These are phyloP conservation scores for Epinotia bilunana DNA, from an alignment of 2,888 invertebrate species.

Conservation along the genomic window DNA sequence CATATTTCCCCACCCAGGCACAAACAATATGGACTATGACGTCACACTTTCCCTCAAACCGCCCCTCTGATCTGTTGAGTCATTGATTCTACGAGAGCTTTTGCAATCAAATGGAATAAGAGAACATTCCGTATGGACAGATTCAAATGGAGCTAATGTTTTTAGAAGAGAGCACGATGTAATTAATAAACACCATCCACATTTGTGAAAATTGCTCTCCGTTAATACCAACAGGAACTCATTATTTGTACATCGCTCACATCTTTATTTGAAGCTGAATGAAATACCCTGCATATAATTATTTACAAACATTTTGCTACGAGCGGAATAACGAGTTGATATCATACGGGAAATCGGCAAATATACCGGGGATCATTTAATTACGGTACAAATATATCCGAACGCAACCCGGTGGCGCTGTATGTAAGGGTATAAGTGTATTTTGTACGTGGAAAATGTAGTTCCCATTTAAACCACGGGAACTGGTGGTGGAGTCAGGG, in stretches of 20 bases:
- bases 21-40: conserved; percentile 19
- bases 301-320: conserved; percentile 37
- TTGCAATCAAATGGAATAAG: background rate
- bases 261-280: conserved; percentile 30
- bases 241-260: conserved; percentile 29
- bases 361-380: conserved; percentile 41
- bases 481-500: conserved; percentile 15
- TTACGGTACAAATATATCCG: conserved; percentile 20
- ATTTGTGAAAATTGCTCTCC: background rate
- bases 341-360: conserved; percentile 30
- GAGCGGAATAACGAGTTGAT: conserved; percentile 38
- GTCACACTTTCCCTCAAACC: background rate
- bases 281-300: conserved; percentile 26
- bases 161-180: too few species aligned
- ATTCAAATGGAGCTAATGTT: too few species aligned
- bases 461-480: conserved; percentile 23
- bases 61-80: conserved; percentile 6
- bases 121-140: too few species aligned
- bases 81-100: background rate
- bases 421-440: background rate
- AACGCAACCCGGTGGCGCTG: conserved; percentile 15
- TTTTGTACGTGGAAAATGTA: conserved; percentile 11
- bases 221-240: background rate
- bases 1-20: background rate
- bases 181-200: too few species aligned